phyloP scores from a whole-genome alignment of 2,797 vertebrate species.

The Mallotus villosus region DNA sequence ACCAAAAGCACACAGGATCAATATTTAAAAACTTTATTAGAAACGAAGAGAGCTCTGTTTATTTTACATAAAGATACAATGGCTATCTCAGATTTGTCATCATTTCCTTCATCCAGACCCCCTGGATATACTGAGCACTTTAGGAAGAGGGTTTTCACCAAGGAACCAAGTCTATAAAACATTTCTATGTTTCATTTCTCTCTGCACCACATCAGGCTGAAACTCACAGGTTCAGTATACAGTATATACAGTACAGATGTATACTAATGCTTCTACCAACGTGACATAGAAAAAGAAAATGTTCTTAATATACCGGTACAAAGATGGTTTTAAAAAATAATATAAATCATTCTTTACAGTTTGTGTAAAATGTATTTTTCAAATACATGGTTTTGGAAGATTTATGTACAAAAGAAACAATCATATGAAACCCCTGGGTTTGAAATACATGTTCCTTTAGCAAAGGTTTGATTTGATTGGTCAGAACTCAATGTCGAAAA shows the following conservation, averaged over 20 bases:
- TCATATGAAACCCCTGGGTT: slow-evolving; percentile 75
- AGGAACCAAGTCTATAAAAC: slow-evolving; percentile 67
- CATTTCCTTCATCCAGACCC: slow-evolving; percentile 83
- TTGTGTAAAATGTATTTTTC: slow-evolving; percentile 88
- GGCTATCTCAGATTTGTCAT: slow-evolving; percentile 79
- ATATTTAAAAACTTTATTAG: slow-evolving; percentile 97
- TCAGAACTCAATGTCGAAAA: slow-evolving; percentile 45
- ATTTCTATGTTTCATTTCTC: slow-evolving; percentile 74
- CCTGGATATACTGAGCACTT: slow-evolving; percentile 65
- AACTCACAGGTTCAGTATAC: slow-evolving; percentile 74
- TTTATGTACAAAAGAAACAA: slow-evolving; percentile 87
- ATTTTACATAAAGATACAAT: slow-evolving; percentile 86
- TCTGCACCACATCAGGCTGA: slow-evolving; percentile 67
- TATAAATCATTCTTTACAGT: slow-evolving; percentile 95
- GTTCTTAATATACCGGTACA: slow-evolving; percentile 79
- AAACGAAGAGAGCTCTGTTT: slow-evolving; percentile 82
- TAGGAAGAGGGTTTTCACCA: slow-evolving; percentile 75
- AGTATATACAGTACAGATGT: slow-evolving; percentile 80
- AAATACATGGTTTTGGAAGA: slow-evolving; percentile 85
- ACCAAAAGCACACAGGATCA: slow-evolving; percentile 63
- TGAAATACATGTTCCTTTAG: slow-evolving; percentile 64
- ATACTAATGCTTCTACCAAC: slow-evolving; percentile 80
- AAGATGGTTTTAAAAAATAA: slow-evolving; percentile 92
- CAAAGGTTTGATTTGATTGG: slow-evolving; percentile 64
- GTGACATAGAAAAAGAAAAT: slow-evolving; percentile 79